Evolutionary conservation across 2,113 vertebrate species (phyloP), one percentile per base, ranked within the genome.

Genomic region (Pelvicachromis taeniatus): DNA sequence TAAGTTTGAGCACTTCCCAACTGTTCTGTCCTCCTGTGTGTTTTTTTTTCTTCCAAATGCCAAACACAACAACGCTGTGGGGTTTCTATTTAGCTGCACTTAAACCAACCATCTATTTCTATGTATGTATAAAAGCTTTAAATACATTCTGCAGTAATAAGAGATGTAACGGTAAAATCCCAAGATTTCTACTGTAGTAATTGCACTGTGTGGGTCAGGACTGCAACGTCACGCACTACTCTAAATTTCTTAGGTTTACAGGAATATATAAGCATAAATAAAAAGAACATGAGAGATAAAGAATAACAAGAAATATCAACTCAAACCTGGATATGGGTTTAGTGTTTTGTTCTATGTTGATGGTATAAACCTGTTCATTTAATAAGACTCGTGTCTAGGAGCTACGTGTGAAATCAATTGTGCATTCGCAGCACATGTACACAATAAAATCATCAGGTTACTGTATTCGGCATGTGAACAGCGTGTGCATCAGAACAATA

Each of bases 221-320:
- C 80, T 78, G 81, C 73, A 83, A 80, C 16, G 78, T 61, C 29
- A 55, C 84, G 52, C 35, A 55, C 86, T 56, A 81, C 83, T 81
- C 77, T 79, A 88, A 78, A 77, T 52, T 40, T 38, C 55, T 45
- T 56, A 48, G 50, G 40, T 45, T 42, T 79, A 48, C 58, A 75
- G 17, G 54, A 88, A 86, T 21, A 90, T 53, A 63, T 16, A 45
- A 26, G 40, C 42, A 90, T 86, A 90, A 88, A 91, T 84, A 85
- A 92, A 31, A 86, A 88, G 80, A 79, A 81, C 52, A 80, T 50
- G 9, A 23, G 16, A 84, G 55, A 29, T 54, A 80, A 54, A 53
- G 17, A 56, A 82, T 77, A 59, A 19, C 17, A 68, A 81, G 29
- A 29, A 61, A 26, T 7, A 61, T 58, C 5, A 75, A 75, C 40